Base-by-base conservation (phyloP, 2,797 vertebrate species). In the Epinephelus awoara region DNA sequence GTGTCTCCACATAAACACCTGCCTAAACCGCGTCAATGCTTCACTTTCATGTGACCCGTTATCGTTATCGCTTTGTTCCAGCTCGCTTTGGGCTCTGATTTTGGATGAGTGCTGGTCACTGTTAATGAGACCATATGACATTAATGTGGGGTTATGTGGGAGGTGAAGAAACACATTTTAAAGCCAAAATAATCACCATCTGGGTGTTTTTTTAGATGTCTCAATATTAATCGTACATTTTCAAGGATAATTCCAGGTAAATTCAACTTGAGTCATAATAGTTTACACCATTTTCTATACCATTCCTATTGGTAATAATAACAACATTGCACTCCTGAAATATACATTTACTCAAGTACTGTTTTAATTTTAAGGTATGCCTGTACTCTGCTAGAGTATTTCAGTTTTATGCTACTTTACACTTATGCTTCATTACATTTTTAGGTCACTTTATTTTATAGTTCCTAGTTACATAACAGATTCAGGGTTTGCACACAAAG, bases 1-100 rank as follows among this genome's bases (percentile, higher is more conserved):
- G 88, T 69, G 83, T 73, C 85, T 70, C 68, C 86, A 75, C 82
- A 55, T 84, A 90, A 90, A 92, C 91, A 89, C 85, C 80, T 74
- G 68, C 77, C 77, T 86, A 57, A 62, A 77, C 82, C 47, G 64
- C 75, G 46, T 88, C 80, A 75, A 34, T 72, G 79, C 56, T 17
- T 85, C 76, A 19, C 78, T 29, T 68, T 83, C 82, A 65, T 68
- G 62, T 84, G 80, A 80, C 67, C 71, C 9, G 47, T 54, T 77
- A 83, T 65, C 38, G 59, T 80, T 69, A 67, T 25, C 72, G 56
- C 81, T 78, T 66, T 54, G 84, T 80, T 85, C 84, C 72, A 52
- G 71, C 34, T 70, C 7, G 34, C 49, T 72, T 72, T 85, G 71
- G 52, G 58, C 66, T 34, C 47, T 72, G 65, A 67, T 80, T 85